Evolutionary conservation across 2,888 invertebrate genomes (phyloP), one percentile per base, ranked within the genome.

Genomic region (Copidosoma aretas): DNA sequence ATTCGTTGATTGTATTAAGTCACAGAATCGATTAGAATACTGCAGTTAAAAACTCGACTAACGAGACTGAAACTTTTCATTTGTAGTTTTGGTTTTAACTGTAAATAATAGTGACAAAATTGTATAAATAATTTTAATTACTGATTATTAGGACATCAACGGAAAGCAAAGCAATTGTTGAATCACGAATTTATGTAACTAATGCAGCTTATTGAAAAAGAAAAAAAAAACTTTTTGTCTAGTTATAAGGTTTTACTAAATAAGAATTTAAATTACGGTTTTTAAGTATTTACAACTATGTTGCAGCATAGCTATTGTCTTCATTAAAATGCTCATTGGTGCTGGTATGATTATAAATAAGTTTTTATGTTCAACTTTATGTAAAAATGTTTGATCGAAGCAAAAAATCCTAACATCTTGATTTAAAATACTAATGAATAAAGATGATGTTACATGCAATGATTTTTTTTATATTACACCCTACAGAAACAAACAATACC

Each of bases 281-380:
- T 67, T 67, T 61, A 66, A 69, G 62, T 67, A 71, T 71, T 71
- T 71, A 69, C 67, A 69, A 59, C 51, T 71, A 69, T 59, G 67
- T 64, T 69, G 62, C 68, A 69, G 67, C 58, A 64, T 61, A 68
- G 32, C 56, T 68, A 60, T 46, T 68, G 57, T 79, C 75, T 75
- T 78, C 75, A 80, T 80, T 81, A 80, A 32, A 81, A 82, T 81
- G 79, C 78, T 82, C 80, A 81, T 81, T 81, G 82, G 82, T 82
- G 82, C 81, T 82, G 82, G 81, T 81, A 75, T 76, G 72, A 74
- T 73, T 65, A 46, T 24, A 41, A 60, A 58, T 53, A 52, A 60
- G 49, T 39, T 46, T 60, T 62, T 67, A 65, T 25, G 57, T 62
- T 64, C 56, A 54, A 25, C 15, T 65, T 71, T n/a, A n/a, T 62